Evolutionary conservation across 2,113 vertebrate genomes (phyloP).

Genomic region (Pomatorhinus ruficollis): DNA sequence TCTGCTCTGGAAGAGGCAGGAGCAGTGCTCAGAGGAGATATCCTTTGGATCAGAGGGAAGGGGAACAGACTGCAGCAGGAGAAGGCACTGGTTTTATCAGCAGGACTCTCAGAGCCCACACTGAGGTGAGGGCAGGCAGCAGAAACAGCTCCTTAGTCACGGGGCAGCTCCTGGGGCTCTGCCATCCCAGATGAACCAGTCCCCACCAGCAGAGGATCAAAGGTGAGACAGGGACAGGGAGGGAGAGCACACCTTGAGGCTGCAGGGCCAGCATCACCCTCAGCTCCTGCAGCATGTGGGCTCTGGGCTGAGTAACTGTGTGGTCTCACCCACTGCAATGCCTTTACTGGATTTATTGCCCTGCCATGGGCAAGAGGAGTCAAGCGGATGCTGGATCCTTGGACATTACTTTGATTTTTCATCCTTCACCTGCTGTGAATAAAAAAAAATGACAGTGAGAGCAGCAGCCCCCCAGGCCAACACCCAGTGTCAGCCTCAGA

Average conservation of each 20-base stretch:
- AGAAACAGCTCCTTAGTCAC: not conserved
- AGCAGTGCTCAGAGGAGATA: fast-evolving
- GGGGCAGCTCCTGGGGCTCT: not conserved
- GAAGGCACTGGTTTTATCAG: fast-evolving
- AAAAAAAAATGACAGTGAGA: not conserved
- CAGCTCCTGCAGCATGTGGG: fast-evolving
- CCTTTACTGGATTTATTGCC: not conserved
- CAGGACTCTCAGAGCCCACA: not conserved
- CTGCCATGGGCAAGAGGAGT: not conserved
- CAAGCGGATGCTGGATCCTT: not conserved
- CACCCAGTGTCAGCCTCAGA: not conserved
- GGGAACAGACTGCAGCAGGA: fast-evolving
- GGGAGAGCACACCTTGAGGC: not conserved
- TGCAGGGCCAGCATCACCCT: not conserved
- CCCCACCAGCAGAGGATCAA: not conserved
- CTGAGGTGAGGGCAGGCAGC: not conserved
- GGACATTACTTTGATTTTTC: not conserved
- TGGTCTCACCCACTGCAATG: fast-evolving
- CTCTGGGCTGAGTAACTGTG: fast-evolving
- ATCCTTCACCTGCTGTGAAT: not conserved
- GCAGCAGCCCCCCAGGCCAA: not conserved
- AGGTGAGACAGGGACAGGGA: not conserved
- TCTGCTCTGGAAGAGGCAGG: not conserved
- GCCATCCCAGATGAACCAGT: not conserved
- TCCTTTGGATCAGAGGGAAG: not conserved